A percentile compares a stretch with the other conserved stretches of the same genome.
Evolutionary conservation across 2,797 vertebrate species (phyloP).

Genomic region (Thalassophryne amazonica): DNA sequence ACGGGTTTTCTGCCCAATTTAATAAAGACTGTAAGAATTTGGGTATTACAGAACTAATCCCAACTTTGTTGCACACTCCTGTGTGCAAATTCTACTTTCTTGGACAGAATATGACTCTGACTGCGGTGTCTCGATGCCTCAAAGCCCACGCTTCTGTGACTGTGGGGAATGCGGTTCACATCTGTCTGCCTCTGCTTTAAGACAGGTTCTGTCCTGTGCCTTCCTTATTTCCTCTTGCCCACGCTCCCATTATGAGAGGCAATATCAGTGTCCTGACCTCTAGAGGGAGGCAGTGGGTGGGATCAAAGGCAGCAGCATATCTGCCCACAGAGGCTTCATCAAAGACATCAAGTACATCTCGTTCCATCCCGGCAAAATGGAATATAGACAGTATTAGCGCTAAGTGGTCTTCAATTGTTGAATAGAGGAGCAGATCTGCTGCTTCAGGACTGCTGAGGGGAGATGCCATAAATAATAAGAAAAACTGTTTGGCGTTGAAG

Average conservation of each 20-base stretch:
- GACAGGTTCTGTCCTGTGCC: conserved; percentile 42
- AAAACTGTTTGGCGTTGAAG: no score
- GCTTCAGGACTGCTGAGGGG: conserved; percentile 1
- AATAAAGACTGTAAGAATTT: conserved; percentile 20
- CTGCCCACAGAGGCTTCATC: conserved; percentile 30
- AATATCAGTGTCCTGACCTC: conserved; percentile 47
- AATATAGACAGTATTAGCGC: conserved; percentile 2
- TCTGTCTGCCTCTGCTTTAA: conserved; percentile 19
- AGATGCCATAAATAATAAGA: no score
- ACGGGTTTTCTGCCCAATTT: conserved; percentile 47
- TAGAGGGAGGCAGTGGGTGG: conserved; percentile 41
- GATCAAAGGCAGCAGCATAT: conserved; percentile 17
- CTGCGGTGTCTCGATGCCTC: neutral
- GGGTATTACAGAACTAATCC: conserved; percentile 19
- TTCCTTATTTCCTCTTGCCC: conserved; percentile 39
- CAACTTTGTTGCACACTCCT: neutral
- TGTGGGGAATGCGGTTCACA: conserved; percentile 10
- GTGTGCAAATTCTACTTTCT: conserved; percentile 4
- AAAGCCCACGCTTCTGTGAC: conserved; percentile 22
- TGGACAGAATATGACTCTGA: neutral
- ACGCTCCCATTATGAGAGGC: conserved; percentile 32
- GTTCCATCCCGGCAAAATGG: neutral
- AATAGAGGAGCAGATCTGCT: neutral
- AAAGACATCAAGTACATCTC: conserved; percentile 4
- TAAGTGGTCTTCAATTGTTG: conserved; percentile 1